phyloP scores from a whole-genome alignment of 2,888 invertebrate species.

The Scaptomyza reducta region DNA sequence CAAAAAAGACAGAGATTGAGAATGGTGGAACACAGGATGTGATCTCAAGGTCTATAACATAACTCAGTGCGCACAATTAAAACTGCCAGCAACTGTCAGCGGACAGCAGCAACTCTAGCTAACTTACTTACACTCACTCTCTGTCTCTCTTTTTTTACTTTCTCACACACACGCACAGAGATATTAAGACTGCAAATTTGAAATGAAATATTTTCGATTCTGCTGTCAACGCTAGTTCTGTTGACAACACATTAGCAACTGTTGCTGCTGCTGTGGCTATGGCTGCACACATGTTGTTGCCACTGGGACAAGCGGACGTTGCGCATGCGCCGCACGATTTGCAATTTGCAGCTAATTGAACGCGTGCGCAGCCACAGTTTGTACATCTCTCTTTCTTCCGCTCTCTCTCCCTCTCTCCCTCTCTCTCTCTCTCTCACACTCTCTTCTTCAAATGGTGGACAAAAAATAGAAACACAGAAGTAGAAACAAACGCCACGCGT shows the following conservation, averaged over 20 bases:
- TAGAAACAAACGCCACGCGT: slow-evolving; percentile 53
- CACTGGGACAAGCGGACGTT: slow-evolving; percentile 66
- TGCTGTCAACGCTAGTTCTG: slow-evolving; percentile 77
- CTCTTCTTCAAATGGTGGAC: slow-evolving; percentile 61
- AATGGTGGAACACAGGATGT: slow-evolving; percentile 46
- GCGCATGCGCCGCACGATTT: slow-evolving; percentile 78
- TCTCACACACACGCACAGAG: slow-evolving; percentile 28
- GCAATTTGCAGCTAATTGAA: slow-evolving; percentile 79
- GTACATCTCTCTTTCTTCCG: slow-evolving; percentile 57
- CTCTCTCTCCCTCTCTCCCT: slow-evolving; percentile 3
- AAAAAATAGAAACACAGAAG: slow-evolving; percentile 46
- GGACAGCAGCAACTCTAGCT: slow-evolving; percentile 14
- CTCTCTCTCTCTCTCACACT: slow-evolving; percentile 1
- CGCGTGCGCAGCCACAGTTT: slow-evolving; percentile 77
- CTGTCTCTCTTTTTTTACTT: slow-evolving; percentile 11
- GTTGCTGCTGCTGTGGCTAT: slow-evolving; percentile 50
- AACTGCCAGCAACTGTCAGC: slow-evolving; percentile 16
- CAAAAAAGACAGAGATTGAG: slow-evolving; percentile 27
- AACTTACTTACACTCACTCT: not conserved
- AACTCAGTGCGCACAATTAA: slow-evolving; percentile 52
- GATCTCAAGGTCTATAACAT: slow-evolving; percentile 55
- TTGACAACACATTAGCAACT: slow-evolving; percentile 79
- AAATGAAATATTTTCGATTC: slow-evolving; percentile 81
- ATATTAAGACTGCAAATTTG: slow-evolving; percentile 63
- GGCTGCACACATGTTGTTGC: slow-evolving; percentile 57